Evolutionary conservation across 2,888 invertebrate species (phyloP), one percentile per base, ranked within the genome.

Genomic region (Catotricha subobsoleta): DNA sequence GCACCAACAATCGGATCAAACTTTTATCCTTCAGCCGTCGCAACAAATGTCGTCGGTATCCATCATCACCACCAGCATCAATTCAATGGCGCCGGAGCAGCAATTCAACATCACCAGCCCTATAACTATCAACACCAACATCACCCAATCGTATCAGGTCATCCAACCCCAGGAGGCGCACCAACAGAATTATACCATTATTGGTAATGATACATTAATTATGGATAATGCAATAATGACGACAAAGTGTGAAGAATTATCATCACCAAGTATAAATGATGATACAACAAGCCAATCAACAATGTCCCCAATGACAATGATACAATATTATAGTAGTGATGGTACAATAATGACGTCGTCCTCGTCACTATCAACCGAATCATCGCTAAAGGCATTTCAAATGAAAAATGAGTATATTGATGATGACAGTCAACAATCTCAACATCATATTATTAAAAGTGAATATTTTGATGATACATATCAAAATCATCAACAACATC

Each of bases 121-220:
- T 62, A 59, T 58, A 56, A 57, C 48, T 62, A 62, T 55, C 56
- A 56, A 46, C 56, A 56, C 51, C 52, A 53, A 46, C 62, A 60
- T 48, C 57, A 58, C 52, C 60, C 59, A 51, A 54, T 62, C 56
- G 52, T 62, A 52, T 58, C 62, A 56, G 52, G 62, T 55, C 52
- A 59, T 70, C 70, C 72, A 70, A 65, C 72, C 67, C 66, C 67
- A 67, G 67, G 57, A 51, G 57, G 56, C 68, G 67, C 66, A 66
- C 71, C 69, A 70, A 68, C 72, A 54, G 61, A 63, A 49, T 66
- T 74, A 65, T 72, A 80, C 71, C 81, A 80, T 74, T 82, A 81
- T 74, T 83, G 82, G 82, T 81, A 76, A 75, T 67, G 47, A 49
- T n/a, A 28, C 13, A 27, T 31, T 39, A 3, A 10, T 38, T 18